Conservation (phyloP, 2,888 invertebrate species). For the Ophion ellenae region DNA sequence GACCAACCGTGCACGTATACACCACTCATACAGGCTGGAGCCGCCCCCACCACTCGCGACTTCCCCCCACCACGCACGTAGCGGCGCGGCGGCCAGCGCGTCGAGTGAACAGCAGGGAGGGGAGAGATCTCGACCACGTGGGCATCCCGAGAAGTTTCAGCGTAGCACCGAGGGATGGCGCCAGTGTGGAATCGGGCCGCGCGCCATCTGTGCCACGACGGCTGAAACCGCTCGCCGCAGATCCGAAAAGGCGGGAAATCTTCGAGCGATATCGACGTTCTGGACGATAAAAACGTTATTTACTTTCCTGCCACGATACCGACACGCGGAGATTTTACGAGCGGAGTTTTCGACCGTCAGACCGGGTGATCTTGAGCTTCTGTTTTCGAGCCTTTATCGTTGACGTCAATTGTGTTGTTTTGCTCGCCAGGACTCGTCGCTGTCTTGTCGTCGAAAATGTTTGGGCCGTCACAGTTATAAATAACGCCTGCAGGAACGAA, state of each 20-base stretch:
- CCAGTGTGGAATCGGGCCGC: conserved; percentile 27
- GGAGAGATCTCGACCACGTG: conserved; percentile 75
- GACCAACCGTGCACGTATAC: conserved; percentile 21
- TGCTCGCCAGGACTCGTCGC: background rate
- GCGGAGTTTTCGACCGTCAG: background rate
- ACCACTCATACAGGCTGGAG: conserved; percentile 13
- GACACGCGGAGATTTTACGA: conserved; percentile 1
- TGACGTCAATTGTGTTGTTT: background rate
- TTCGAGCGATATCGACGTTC: conserved; percentile 27
- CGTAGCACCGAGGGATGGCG: conserved; percentile 75
- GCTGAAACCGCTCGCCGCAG: conserved; percentile 71
- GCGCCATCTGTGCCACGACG: conserved; percentile 62
- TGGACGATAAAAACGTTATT: conserved; percentile 16
- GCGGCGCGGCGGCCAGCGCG: conserved; percentile 54
- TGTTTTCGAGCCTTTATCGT: background rate
- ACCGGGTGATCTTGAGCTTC: background rate
- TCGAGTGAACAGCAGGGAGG: conserved; percentile 63
- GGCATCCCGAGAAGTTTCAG: conserved; percentile 70
- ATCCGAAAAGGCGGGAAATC: conserved; percentile 62
- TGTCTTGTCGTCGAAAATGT: background rate
- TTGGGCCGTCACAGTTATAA: conserved; percentile 33
- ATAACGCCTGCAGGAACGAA: conserved; percentile 33
- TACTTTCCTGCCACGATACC: background rate
- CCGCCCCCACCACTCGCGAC: conserved; percentile 64
- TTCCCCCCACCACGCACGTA: conserved; percentile 41